Conservation (phyloP, 1,140 invertebrate species). For the Chironomus tepperi region DNA sequence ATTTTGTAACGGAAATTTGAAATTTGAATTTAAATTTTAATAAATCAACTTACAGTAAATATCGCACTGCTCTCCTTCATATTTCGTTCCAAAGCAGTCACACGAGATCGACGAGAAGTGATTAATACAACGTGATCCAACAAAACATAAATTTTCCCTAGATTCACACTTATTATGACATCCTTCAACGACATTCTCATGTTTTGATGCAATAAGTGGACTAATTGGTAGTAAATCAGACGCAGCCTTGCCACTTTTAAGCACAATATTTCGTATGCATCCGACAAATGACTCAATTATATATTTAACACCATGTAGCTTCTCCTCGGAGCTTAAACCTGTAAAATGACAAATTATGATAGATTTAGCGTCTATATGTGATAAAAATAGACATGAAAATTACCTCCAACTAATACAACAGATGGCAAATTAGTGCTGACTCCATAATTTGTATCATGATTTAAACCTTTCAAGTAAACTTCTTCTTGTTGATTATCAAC, state of each 20-base stretch:
- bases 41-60: constrained; percentile 67
- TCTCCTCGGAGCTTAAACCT: constrained; percentile 77
- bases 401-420: constrained; percentile 81
- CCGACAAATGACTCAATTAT: constrained; percentile 87
- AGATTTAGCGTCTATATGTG: background rate
- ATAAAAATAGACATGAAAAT: constrained; percentile 28
- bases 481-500: constrained; percentile 74
- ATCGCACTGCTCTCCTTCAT: constrained; percentile 84
- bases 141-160: constrained; percentile 70
- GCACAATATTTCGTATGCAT: constrained; percentile 75
- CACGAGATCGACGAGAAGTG: constrained; percentile 78
- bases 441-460: constrained; percentile 72
- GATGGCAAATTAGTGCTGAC: constrained; percentile 73
- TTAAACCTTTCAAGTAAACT: constrained; percentile 67
- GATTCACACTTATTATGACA: constrained; percentile 73
- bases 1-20: too few species aligned
- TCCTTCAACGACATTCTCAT: constrained; percentile 77
- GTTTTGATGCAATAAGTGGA: constrained; percentile 71
- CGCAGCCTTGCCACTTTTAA: constrained; percentile 73
- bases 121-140: constrained; percentile 76
- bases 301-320: constrained; percentile 78
- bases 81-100: constrained; percentile 84
- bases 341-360: constrained; percentile 26
- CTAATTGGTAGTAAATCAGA: constrained; percentile 68
- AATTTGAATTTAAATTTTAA: background rate